Evolutionary conservation across 2,888 invertebrate genomes (phyloP), one percentile per base, ranked within the genome.

Genomic region (Amphipyra tragopoginis): DNA sequence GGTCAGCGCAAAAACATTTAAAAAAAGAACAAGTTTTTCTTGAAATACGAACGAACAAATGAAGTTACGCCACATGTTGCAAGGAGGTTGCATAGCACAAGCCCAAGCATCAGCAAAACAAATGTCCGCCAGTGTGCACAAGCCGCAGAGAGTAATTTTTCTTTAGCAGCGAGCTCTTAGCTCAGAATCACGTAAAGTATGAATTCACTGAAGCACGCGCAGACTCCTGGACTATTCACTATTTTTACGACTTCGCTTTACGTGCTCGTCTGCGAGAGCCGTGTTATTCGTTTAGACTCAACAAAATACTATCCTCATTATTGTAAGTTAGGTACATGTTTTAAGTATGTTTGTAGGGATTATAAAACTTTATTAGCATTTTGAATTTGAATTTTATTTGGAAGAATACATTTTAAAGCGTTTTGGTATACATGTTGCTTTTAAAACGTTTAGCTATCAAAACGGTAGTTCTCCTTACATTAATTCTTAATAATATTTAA

Each of bases 151-250:
- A 56, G 77, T 68, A 72, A 76, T 75, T 72, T 76, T 77, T 76
- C 70, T 69, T 63, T 52, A 57, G 58, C 34, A 67, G 69, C 64
- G 61, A 71, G 77, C 74, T 81, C 71, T 80, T 82, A 75, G 75
- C 72, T 76, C 66, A 59, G 75, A 77, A 86, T 83, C 88, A 87
- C 88, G 86, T 88, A 87, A 82, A 85, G 77, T 86, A 87, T 86
- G 84, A 86, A 84, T 83, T 80, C 83, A 79, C 77, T 75, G 78
- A 79, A 81, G 82, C 83, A 81, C 80, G 77, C 77, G 64, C 61
- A 57, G 72, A 65, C 72, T 74, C 77, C 77, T 73, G 77, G 81
- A 82, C 83, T 80, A 78, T 83, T 82, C 82, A 78, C 82, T 81
- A 87, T 86, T 86, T 87, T 87, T 83, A 89, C 82, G 81, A 79